phyloP scores from a whole-genome alignment of 1,140 invertebrate genomes.

The Elysia chlorotica region DNA sequence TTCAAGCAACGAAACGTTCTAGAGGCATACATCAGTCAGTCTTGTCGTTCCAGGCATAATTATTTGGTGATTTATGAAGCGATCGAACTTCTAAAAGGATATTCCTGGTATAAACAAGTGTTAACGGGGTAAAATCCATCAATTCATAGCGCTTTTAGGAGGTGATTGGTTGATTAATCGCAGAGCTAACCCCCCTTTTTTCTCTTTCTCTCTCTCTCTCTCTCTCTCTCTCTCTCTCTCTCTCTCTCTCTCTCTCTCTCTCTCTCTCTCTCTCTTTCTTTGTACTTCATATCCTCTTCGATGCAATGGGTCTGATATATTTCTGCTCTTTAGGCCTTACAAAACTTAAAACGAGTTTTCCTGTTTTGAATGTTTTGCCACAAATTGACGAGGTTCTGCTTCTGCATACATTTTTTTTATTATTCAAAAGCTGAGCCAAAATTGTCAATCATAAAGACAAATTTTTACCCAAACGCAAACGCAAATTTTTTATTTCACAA shows the following conservation, averaged over 20 bases:
- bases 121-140: not conserved
- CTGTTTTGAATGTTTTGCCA: not conserved
- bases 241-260: constrained; percentile 8
- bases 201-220: too few relatives aligned
- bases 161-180: not conserved
- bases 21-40: too few relatives aligned
- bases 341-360: too few relatives aligned
- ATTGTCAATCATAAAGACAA: not conserved
- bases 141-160: not conserved
- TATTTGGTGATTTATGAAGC: not conserved
- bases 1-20: too few relatives aligned
- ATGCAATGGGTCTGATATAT: too few relatives aligned
- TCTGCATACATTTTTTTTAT: not conserved
- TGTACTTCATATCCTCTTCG: not conserved
- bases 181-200: too few relatives aligned
- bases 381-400: not conserved
- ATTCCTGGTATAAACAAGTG: not conserved
- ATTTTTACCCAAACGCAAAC: not conserved
- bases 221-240: constrained; percentile 1
- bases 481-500: too few relatives aligned
- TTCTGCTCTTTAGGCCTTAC: too few relatives aligned
- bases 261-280: not conserved
- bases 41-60: too few relatives aligned
- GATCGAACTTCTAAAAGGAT: not conserved
- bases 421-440: not conserved